These are phyloP conservation scores for Apogon talboti DNA, from an alignment of 2,797 vertebrate species.

Conservation along the genomic window DNA sequence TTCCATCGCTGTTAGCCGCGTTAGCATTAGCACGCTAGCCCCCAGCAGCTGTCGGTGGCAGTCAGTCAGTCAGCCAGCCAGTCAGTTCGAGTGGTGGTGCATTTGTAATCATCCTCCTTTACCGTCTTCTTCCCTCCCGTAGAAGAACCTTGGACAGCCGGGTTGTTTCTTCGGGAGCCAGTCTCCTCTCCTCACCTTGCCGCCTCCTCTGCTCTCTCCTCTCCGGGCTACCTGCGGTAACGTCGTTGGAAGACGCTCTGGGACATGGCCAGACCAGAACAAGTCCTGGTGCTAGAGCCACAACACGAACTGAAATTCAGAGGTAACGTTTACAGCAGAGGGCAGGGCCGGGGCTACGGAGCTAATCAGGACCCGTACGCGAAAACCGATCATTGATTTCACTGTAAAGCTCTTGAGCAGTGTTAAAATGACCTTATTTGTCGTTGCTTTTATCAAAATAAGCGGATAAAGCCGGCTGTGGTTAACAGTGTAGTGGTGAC, in stretches of 20 bases:
- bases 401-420: fast-evolving
- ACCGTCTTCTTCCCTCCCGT: constrained; percentile 9
- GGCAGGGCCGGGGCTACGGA: constrained; percentile 51
- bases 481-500: not conserved
- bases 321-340: constrained; percentile 81
- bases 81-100: constrained; percentile 46
- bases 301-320: constrained; percentile 93
- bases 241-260: constrained; percentile 63
- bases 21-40: constrained; percentile 69
- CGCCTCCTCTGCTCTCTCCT: constrained; percentile 31
- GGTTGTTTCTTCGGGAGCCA: constrained; percentile 45
- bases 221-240: constrained; percentile 32
- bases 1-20: constrained; percentile 44
- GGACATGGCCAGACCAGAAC: constrained; percentile 93
- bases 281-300: constrained; percentile 91
- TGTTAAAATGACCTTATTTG: too few relatives aligned
- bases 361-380: constrained; percentile 20
- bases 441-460: not conserved
- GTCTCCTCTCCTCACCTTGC: constrained; percentile 35
- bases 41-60: constrained; percentile 75
- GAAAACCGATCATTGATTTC: not conserved
- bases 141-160: constrained; percentile 32
- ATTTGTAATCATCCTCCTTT: constrained; percentile 35
- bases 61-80: constrained; percentile 49
- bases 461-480: not conserved